Evolutionary conservation across 2,888 invertebrate species (phyloP), one percentile per base, ranked within the genome.

Genomic region (Falcaria lacertinaria): DNA sequence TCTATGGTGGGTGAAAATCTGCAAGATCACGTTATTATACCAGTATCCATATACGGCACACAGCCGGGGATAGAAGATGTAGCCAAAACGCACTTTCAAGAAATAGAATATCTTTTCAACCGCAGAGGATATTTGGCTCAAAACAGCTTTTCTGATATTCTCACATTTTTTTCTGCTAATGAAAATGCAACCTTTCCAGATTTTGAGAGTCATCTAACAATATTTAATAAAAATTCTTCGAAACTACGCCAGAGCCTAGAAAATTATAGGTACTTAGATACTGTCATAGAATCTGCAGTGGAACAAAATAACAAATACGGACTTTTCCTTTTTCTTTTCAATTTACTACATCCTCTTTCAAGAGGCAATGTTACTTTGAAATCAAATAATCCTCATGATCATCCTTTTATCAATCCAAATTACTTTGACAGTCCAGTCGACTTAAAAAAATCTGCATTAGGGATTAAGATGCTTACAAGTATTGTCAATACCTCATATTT

Each of bases 131-230:
- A 73, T 0, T 52, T 90, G 41, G 68, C 75, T 1, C 71, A 69
- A 25, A 77, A 75, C 4, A 80, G 75, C 0, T 90, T 91, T 15
- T 88, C 91, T 46, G 94, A 94, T 72, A 91, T 89, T 0, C 90
- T 93, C 85, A 93, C 91, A 1, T 94, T 93, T 60, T 48, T 80
- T 71, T 62, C 84, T 75, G 3, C 78, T 82, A 48, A 60, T 79
- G 1, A 70, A 79, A 52, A 60, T 68, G 42, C 73, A 62, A 57
- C 36, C 1, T 52, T 44, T 38, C 54, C 60, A 6, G 41, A 67
- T 65, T 63, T 52, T 38, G 54, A 61, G 38, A 56, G 47, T 14
- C 54, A 59, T 25, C 39, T 58, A 5, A 15, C 8, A 1, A 11
- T 41, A 41, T 70, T 28, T 64, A 62, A 7, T 58, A 80, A 57